Evolutionary conservation across 2,888 invertebrate genomes (phyloP).

Genomic region (Hedya salicella): DNA sequence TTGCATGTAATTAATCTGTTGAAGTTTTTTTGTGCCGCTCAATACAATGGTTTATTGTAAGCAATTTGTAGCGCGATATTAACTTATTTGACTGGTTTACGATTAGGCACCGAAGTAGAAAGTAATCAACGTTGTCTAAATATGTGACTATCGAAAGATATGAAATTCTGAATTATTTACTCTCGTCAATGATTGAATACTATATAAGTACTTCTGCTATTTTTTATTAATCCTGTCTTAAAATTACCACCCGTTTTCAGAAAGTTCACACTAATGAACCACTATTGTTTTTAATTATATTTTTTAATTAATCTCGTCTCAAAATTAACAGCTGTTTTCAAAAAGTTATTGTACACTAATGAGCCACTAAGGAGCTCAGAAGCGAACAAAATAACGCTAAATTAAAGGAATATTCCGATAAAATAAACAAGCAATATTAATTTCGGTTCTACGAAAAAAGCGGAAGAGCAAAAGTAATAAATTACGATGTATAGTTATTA

Average conservation of each 20-base stretch:
- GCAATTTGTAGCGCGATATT: conserved; percentile 23
- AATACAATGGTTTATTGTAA: conserved; percentile 19
- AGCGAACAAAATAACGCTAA: conserved; percentile 11
- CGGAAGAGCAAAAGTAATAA: conserved; percentile 31
- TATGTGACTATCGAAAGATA: too few relatives aligned
- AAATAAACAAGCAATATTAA: conserved; percentile 28
- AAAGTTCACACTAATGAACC: conserved; percentile 24
- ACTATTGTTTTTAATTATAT: too few relatives aligned
- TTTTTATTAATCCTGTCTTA: too few relatives aligned
- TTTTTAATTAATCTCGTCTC: too few relatives aligned
- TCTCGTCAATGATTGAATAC: neutral
- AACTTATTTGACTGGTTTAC: conserved; percentile 9
- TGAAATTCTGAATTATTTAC: too few relatives aligned
- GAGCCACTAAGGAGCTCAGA: conserved; percentile 31
- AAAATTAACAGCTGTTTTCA: neutral
- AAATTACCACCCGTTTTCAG: too few relatives aligned
- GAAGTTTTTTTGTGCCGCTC: conserved; percentile 5
- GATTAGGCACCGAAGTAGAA: neutral
- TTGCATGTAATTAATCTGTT: conserved; percentile 39
- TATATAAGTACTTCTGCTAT: too few relatives aligned
- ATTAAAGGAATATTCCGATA: conserved; percentile 27
- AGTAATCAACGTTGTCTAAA: neutral
- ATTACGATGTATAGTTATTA: conserved; percentile 16
- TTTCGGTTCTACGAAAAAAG: conserved; percentile 7
- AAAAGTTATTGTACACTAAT: conserved; percentile 9